phyloP scores from a whole-genome alignment of 2,113 vertebrate genomes.

The Hippotragus niger region DNA sequence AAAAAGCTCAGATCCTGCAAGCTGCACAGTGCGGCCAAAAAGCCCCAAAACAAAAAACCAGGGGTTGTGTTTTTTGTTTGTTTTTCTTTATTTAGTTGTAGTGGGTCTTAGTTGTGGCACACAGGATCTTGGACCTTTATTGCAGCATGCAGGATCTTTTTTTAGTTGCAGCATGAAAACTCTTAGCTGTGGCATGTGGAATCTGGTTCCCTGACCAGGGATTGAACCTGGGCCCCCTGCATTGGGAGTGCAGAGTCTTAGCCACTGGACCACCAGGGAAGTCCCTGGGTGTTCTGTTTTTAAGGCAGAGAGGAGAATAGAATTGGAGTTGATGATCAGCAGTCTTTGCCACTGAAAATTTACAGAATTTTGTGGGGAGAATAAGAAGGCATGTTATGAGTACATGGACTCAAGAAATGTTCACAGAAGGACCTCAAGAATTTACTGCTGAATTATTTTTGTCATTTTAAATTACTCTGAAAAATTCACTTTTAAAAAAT shows the following conservation, averaged over 20 bases:
- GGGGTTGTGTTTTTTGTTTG: background rate
- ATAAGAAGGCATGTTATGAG: background rate
- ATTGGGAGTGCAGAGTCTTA: background rate
- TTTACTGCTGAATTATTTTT: background rate
- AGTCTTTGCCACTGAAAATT: background rate
- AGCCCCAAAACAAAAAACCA: background rate
- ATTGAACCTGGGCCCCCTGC: background rate
- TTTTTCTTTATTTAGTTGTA: background rate
- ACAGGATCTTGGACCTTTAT: background rate
- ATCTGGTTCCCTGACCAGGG: background rate
- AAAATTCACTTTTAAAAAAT: constrained; percentile 16
- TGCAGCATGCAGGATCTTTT: background rate
- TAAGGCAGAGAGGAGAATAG: background rate
- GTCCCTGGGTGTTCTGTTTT: background rate
- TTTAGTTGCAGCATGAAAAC: background rate
- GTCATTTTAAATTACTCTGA: background rate
- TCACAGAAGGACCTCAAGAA: background rate
- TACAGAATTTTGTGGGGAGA: background rate
- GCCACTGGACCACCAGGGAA: background rate
- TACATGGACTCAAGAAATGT: background rate
- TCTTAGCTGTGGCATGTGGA: background rate
- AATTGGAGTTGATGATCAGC: background rate
- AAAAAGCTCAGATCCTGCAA: background rate
- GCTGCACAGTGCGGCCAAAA: background rate
- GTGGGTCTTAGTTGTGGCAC: background rate